Percentiles rank a stretch among this genome's conserved stretches.
Evolutionary conservation across 2,113 vertebrate species (phyloP).

Genomic region (Macrotus californicus): DNA sequence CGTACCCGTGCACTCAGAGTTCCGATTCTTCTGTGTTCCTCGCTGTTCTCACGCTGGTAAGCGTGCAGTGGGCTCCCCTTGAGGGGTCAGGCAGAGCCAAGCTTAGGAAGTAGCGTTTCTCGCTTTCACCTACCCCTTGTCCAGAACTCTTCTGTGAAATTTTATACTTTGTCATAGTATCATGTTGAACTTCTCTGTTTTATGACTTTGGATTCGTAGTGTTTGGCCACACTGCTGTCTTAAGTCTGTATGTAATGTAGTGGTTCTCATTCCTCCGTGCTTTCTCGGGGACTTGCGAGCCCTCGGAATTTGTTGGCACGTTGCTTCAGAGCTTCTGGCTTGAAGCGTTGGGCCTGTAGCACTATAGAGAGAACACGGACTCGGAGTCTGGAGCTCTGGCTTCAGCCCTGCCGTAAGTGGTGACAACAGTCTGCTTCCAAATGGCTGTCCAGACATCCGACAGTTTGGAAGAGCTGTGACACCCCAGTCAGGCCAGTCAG

Average conservation of each 20-base stretch:
- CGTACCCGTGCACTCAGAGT: fast-evolving
- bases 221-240: not conserved
- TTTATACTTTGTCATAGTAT: not conserved
- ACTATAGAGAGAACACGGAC: not conserved
- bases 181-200: not conserved
- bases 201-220: not conserved
- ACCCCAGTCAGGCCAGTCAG: not conserved
- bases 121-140: not conserved
- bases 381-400: not conserved
- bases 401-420: not conserved
- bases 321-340: not conserved
- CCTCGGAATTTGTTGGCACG: not conserved
- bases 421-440: not conserved
- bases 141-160: not conserved
- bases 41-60: not conserved
- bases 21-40: not conserved
- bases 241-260: not conserved
- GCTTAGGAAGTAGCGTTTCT: not conserved
- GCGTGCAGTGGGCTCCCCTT: not conserved
- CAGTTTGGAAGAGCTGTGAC: not conserved
- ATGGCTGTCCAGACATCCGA: fast-evolving
- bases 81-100: not conserved
- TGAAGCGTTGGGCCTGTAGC: no score
- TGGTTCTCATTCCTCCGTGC: not conserved
- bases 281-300: not conserved